phyloP scores from a whole-genome alignment of 2,888 invertebrate species.

The Parnassius apollo region DNA sequence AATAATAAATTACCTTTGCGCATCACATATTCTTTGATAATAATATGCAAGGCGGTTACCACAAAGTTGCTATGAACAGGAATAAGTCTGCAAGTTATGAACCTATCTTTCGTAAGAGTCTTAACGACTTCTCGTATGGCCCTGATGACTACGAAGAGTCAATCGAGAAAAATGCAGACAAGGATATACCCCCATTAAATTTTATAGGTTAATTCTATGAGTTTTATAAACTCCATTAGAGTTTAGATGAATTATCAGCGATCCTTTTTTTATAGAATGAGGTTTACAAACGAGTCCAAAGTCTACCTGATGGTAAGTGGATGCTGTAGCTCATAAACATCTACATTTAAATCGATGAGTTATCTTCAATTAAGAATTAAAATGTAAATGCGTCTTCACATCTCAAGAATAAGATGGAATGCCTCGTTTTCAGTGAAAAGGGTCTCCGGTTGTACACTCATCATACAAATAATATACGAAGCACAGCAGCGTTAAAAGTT shows the following conservation, averaged over 20 bases:
- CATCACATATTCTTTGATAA: constrained; percentile 37
- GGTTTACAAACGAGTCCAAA: too few species aligned
- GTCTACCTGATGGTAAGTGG: too few species aligned
- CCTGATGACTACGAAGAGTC: constrained; percentile 38
- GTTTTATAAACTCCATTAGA: constrained; percentile 13
- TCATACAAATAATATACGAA: too few species aligned
- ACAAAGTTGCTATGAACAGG: constrained; percentile 47
- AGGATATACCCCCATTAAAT: constrained; percentile 21
- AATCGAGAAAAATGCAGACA: constrained; percentile 41
- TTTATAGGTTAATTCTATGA: constrained; percentile 23
- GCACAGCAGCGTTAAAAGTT: too few species aligned
- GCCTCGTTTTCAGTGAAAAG: too few species aligned
- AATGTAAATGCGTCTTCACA: too few species aligned
- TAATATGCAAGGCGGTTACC: constrained; percentile 37
- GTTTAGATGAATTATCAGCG: background rate
- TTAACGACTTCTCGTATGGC: constrained; percentile 32
- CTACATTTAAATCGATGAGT: too few species aligned
- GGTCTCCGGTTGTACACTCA: too few species aligned
- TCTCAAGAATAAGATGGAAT: too few species aligned
- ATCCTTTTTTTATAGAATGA: too few species aligned
- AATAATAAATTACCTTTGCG: background rate
- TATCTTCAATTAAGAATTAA: too few species aligned
- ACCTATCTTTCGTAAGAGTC: constrained; percentile 36
- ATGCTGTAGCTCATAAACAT: too few species aligned
- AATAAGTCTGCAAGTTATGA: constrained; percentile 51